Conservation (phyloP, 2,888 invertebrate species). For the Linnaemya vulpina region DNA sequence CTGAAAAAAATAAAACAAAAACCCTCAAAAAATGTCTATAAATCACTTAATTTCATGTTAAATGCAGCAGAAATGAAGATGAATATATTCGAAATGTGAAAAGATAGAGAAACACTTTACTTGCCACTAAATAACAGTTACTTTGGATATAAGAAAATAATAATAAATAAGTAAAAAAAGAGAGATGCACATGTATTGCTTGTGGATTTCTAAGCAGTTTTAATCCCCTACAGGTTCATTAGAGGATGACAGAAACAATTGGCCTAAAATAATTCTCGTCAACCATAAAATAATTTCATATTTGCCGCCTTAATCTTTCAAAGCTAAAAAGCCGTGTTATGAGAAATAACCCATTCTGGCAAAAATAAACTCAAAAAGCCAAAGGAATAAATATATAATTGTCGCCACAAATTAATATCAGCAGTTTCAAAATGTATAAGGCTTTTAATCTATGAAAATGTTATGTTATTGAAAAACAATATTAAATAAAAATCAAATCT, state of each 20-base stretch:
- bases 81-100: slow-evolving; percentile 65
- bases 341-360: neutral
- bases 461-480: neutral
- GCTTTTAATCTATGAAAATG: slow-evolving; percentile 19
- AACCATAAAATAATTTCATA: neutral
- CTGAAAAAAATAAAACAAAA: slow-evolving; percentile 48
- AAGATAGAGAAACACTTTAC: slow-evolving; percentile 53
- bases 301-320: slow-evolving; percentile 41
- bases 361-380: no score
- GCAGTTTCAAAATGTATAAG: slow-evolving; percentile 36
- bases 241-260: slow-evolving; percentile 22
- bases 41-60: slow-evolving; percentile 67
- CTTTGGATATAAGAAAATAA: slow-evolving; percentile 9
- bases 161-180: neutral
- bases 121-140: slow-evolving; percentile 58
- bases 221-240: slow-evolving; percentile 52
- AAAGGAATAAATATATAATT: slow-evolving; percentile 16
- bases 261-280: slow-evolving; percentile 59
- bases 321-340: neutral
- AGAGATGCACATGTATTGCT: neutral
- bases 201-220: slow-evolving; percentile 18
- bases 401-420: slow-evolving; percentile 56
- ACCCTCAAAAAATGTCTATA: slow-evolving; percentile 65
- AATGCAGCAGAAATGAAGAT: slow-evolving; percentile 62
- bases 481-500: neutral